Evolutionary conservation across 2,113 vertebrate genomes (phyloP), one percentile per base, ranked within the genome.

Genomic region (Trinectes maculatus): DNA sequence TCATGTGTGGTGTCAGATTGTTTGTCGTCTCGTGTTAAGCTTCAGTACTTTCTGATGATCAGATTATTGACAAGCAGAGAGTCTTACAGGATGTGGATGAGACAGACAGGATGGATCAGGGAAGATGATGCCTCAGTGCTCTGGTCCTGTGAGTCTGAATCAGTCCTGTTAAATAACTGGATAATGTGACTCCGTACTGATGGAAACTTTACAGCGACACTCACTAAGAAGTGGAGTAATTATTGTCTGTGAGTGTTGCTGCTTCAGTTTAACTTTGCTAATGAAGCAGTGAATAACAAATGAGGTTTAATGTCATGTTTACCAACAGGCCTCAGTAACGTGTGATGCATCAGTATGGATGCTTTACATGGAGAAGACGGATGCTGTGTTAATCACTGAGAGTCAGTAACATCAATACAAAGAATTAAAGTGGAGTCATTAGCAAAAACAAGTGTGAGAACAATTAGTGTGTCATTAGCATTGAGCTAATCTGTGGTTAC

Each of bases 61-160:
- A 36, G 34, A 10, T 44, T 68, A 68, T 55, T 55, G 52, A 54
- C 65, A 28, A 59, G 44, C 57, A 63, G 28, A 28, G 19, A 18
- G 40, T 66, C 56, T 56, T 33, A 29, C 62, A 72, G 57, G 63
- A 79, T 33, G 47, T 59, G 52, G n/a, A 33, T 3, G 28, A 58
- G 52, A 69, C 39, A 29, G 64, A 63, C 34, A 19, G 37, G 46
- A 40, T 43, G 26, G 52, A 52, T 56, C 7, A 31, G 16, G 43
- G 55, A 52, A 62, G 49, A 67, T 13, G 61, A 65, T 39, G 54
- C 61, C 34, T n/a, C 42, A 54, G 39, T 28, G 2, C 19, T 39
- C 13, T 46, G 67, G 6, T 46, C 26, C 43, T 49, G 39, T 51
- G 26, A 18, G 39, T 8, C 21, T 13, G 46, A 40, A 1, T 8